A percentile compares a stretch with the other conserved stretches of the same genome.
Evolutionary conservation across 2,797 vertebrate species (phyloP).

Genomic region (Eulemur coronatus): DNA sequence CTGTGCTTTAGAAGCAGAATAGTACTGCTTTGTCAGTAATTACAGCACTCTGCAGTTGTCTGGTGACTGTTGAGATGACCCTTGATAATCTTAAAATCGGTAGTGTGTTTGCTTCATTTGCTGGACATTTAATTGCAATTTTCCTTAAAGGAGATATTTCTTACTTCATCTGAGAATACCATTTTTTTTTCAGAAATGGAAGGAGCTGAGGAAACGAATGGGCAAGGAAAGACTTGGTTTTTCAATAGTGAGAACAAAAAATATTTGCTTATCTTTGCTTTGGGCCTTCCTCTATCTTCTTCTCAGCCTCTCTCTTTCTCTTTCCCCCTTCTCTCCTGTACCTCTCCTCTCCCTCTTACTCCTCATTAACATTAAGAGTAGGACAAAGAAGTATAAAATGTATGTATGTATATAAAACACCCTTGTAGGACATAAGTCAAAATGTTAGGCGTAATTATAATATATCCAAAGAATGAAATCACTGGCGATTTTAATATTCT

Average conservation of each 20-base stretch:
- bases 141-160: conserved; percentile 29
- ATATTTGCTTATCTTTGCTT: neutral
- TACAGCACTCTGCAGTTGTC: neutral
- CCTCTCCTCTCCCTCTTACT: neutral
- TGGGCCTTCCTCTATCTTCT: no score
- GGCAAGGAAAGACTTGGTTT: neutral
- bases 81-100: conserved; percentile 23
- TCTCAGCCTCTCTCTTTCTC: rapidly evolving
- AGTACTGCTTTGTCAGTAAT: neutral
- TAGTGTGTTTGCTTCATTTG: conserved; percentile 50
- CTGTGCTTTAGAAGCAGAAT: neutral
- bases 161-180: neutral
- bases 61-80: neutral
- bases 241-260: neutral
- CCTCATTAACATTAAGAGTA: neutral
- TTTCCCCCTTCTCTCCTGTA: neutral
- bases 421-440: neutral
- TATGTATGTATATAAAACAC: neutral
- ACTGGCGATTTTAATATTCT: neutral
- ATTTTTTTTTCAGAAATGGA: neutral
- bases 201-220: neutral
- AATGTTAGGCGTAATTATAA: neutral
- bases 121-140: conserved; percentile 40
- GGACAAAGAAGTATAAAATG: neutral
- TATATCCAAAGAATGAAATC: neutral